A percentile compares a stretch with the other conserved stretches of the same genome.
Conservation (phyloP, 2,113 vertebrate species). For the Colossoma macropomum region DNA sequence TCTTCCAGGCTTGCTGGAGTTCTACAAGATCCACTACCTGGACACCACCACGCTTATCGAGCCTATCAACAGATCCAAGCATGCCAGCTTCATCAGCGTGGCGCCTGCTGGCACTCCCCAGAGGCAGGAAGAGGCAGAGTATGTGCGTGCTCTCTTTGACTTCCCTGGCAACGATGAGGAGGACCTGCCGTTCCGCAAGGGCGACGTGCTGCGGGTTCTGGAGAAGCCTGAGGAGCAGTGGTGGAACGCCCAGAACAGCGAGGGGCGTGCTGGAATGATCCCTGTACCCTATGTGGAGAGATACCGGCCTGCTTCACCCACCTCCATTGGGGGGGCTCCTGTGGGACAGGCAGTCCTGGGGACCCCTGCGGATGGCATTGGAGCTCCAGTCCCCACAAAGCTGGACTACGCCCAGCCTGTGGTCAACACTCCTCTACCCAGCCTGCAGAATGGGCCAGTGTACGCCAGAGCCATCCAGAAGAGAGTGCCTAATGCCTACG, state of each 20-base stretch:
- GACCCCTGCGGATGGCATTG: slow-evolving; percentile 59
- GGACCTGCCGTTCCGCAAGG: slow-evolving; percentile 98
- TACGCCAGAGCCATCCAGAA: slow-evolving; percentile 98
- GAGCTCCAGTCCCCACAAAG: slow-evolving; percentile 86
- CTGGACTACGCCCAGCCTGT: slow-evolving; percentile 95
- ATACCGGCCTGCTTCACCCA: slow-evolving; percentile 89
- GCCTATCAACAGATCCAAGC: slow-evolving; percentile 90
- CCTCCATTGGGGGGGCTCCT: slow-evolving; percentile 56
- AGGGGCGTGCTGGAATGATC: slow-evolving; percentile 95
- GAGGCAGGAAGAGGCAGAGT: slow-evolving; percentile 87
- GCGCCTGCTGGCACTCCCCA: slow-evolving; percentile 75
- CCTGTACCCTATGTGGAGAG: slow-evolving; percentile 98
- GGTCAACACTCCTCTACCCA: slow-evolving; percentile 88
- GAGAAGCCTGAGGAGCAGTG: slow-evolving; percentile 99
- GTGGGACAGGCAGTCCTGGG: slow-evolving; percentile 58
- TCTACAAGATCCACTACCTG: slow-evolving; percentile 99
- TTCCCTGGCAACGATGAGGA: slow-evolving; percentile 98
- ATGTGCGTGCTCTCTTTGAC: slow-evolving; percentile 95
- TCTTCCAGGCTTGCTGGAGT: slow-evolving; percentile 93
- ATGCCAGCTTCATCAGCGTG: slow-evolving; percentile 66
- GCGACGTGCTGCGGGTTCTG: slow-evolving; percentile 91
- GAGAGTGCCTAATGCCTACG: slow-evolving; percentile 99
- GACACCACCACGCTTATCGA: slow-evolving; percentile 99
- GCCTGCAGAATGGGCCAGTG: slow-evolving; percentile 98
- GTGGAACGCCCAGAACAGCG: slow-evolving; percentile 97